phyloP scores from a whole-genome alignment of 2,113 vertebrate genomes.

The Rattus rattus region DNA sequence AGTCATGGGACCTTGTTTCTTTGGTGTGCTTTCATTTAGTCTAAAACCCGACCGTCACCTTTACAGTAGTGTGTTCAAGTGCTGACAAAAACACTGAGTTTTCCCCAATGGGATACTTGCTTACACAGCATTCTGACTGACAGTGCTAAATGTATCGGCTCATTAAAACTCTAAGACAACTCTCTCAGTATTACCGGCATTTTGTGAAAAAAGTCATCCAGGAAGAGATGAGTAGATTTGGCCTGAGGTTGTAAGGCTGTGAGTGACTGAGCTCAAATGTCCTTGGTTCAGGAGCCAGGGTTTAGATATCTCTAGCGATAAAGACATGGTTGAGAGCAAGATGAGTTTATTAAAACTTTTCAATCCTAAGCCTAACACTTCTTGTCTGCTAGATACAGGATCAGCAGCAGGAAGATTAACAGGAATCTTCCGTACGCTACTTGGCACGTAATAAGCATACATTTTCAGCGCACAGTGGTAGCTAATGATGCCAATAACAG shows the following conservation, averaged over 20 bases:
- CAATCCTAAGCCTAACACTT: background rate
- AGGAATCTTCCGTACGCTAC: background rate
- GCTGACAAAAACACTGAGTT: background rate
- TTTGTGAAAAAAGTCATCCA: background rate
- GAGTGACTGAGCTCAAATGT: background rate
- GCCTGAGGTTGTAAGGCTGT: background rate
- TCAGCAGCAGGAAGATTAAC: background rate
- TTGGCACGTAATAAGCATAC: background rate
- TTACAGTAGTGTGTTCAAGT: background rate
- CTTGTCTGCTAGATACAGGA: background rate
- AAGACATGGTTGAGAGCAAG: background rate
- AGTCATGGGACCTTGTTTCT: background rate
- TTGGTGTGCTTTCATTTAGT: background rate
- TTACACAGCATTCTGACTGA: background rate
- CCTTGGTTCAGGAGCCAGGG: background rate
- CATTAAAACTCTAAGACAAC: background rate
- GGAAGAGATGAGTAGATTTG: background rate
- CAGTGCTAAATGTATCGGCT: background rate
- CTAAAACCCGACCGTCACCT: background rate
- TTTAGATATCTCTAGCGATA: background rate
- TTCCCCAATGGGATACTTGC: background rate
- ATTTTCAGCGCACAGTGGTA: background rate
- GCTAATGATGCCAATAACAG: constrained; percentile 5
- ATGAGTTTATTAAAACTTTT: background rate
- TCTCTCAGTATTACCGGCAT: background rate